These are phyloP conservation scores for Drosophila setifemur DNA, from an alignment of 1,140 invertebrate species.

Conservation along the genomic window DNA sequence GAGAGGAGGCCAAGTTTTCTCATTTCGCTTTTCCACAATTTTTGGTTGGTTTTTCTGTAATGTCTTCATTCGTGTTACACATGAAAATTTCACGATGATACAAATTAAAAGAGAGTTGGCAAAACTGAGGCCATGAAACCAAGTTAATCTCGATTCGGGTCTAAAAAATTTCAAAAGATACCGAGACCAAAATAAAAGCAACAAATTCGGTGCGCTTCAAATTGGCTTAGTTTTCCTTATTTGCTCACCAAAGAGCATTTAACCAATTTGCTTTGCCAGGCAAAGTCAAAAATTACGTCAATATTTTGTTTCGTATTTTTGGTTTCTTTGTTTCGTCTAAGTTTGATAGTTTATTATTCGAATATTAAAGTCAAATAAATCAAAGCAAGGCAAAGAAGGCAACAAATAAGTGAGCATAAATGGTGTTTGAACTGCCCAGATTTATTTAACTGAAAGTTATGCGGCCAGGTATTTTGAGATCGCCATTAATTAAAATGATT, in stretches of 20 bases:
- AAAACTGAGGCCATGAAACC: conserved; percentile 20
- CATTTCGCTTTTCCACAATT: conserved; percentile 10
- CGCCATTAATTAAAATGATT: neutral
- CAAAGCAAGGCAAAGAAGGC: conserved; percentile 6
- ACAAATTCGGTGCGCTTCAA: conserved; percentile 16
- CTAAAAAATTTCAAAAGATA: conserved; percentile 33
- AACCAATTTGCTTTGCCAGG: conserved; percentile 35
- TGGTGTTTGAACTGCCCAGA: neutral
- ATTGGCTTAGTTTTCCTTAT: conserved; percentile 44
- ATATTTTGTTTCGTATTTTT: conserved; percentile 21
- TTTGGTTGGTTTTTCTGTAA: conserved; percentile 1
- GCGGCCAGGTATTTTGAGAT: neutral
- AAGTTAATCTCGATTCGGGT: conserved; percentile 19
- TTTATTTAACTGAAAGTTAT: conserved; percentile 12
- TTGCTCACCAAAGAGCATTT: conserved; percentile 30
- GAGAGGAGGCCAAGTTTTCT: conserved; percentile 25
- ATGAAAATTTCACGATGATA: conserved; percentile 30
- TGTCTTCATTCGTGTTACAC: conserved; percentile 40
- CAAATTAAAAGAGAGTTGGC: conserved; percentile 30
- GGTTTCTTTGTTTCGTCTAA: conserved; percentile 26
- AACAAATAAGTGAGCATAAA: conserved; percentile 17
- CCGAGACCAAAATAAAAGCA: conserved; percentile 10
- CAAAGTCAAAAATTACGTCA: conserved; percentile 32
- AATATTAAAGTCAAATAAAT: conserved; percentile 48
- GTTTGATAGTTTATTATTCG: conserved; percentile 44